These are phyloP conservation scores for Meloidogyne hapla DNA, from an alignment of 1,140 invertebrate genomes.

Conservation along the genomic window DNA sequence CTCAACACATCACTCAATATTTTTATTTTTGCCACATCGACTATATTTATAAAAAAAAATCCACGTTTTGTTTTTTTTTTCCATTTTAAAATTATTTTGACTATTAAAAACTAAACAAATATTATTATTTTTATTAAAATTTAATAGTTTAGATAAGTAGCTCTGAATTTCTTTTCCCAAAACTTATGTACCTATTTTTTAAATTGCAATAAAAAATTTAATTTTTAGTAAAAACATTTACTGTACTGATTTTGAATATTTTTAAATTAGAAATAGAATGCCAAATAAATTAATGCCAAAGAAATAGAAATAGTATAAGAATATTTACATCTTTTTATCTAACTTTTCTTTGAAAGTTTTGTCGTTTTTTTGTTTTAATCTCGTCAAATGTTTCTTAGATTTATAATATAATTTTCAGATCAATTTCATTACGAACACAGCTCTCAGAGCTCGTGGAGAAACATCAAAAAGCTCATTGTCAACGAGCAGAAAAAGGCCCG, in stretches of 20 bases:
- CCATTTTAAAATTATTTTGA: neutral
- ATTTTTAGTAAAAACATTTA: too few species aligned
- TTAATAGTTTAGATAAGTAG: neutral
- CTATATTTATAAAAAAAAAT: neutral
- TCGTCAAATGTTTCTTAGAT: neutral
- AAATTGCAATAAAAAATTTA: too few species aligned
- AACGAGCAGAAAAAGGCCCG: neutral
- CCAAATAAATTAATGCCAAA: too few species aligned
- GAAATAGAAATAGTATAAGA: too few species aligned
- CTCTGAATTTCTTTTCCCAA: too few species aligned
- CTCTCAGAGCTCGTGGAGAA: neutral
- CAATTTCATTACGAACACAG: neutral
- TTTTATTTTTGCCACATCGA: neutral
- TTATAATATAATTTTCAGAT: neutral
- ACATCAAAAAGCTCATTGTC: conserved; percentile 5
- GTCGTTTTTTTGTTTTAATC: neutral
- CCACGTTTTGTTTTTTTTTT: neutral
- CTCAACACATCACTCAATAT: neutral
- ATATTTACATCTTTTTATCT: too few species aligned
- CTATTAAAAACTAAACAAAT: neutral
- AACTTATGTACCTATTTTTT: neutral
- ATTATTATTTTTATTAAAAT: neutral
- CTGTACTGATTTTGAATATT: too few species aligned
- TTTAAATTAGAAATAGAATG: too few species aligned
- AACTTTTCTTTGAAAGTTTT: neutral